phyloP scores from a whole-genome alignment of 37 sponge, comb jelly and placozoan genomes.

The Haliclona indistincta region DNA sequence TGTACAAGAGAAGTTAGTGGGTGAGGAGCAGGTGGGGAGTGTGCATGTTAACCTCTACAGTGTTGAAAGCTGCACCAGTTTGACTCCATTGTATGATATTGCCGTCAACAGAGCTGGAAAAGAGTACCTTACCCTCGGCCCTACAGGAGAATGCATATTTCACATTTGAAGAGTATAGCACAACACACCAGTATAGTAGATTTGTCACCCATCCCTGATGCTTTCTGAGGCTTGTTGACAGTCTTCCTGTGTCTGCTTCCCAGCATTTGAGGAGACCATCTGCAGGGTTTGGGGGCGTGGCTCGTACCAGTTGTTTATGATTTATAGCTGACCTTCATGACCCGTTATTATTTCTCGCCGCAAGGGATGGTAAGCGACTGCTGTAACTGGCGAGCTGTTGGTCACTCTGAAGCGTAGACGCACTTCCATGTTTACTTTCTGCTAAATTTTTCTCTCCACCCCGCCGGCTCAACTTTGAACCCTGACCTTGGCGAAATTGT shows the following conservation, averaged over 20 bases:
- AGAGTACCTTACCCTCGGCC: slow-evolving; percentile 55
- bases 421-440: slow-evolving; percentile 33
- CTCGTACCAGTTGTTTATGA: neutral
- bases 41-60: slow-evolving; percentile 58
- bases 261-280: slow-evolving; percentile 61
- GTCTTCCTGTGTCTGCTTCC: slow-evolving; percentile 48
- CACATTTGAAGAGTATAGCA: neutral
- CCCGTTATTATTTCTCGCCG: slow-evolving; percentile 55
- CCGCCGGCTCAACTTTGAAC: too few relatives aligned
- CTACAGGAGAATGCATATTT: slow-evolving; percentile 13
- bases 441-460: too few relatives aligned
- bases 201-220: slow-evolving; percentile 68
- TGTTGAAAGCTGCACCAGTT: slow-evolving; percentile 22
- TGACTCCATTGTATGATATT: slow-evolving; percentile 63
- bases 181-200: slow-evolving; percentile 67
- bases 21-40: too few relatives aligned
- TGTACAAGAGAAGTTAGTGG: too few relatives aligned
- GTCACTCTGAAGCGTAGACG: slow-evolving; percentile 2
- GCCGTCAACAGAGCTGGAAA: slow-evolving; percentile 60
- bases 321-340: slow-evolving; percentile 55
- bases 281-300: slow-evolving; percentile 10
- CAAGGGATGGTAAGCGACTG: slow-evolving; percentile 54
- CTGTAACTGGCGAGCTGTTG: slow-evolving; percentile 23
- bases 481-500: slow-evolving; percentile 1
- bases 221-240: neutral